These are phyloP conservation scores for Phylloscopus trochiloides DNA, from an alignment of 2,113 vertebrate species.

Conservation along the genomic window DNA sequence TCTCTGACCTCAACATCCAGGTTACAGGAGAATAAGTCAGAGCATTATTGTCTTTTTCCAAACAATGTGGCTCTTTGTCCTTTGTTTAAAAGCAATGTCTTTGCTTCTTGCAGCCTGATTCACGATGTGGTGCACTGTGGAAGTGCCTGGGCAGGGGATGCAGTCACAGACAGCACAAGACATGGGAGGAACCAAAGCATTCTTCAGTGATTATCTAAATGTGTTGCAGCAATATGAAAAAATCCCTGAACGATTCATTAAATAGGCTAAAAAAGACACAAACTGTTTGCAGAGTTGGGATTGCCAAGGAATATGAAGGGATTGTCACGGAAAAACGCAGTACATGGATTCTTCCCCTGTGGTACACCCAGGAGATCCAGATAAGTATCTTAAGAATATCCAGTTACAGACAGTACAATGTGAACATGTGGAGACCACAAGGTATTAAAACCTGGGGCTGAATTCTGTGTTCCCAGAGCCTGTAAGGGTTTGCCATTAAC, in stretches of 20 bases:
- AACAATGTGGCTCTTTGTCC: not conserved
- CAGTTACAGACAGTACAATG: not conserved
- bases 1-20: not conserved
- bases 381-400: not conserved
- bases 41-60: not conserved
- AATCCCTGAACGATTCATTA: constrained; percentile 41
- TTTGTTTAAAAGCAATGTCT: not conserved
- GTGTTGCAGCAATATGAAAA: constrained; percentile 56
- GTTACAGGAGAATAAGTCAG: not conserved
- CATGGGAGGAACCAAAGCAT: constrained; percentile 63
- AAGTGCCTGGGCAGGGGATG: constrained; percentile 13
- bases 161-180: constrained; percentile 26
- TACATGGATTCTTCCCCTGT: not conserved
- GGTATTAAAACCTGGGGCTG: not conserved
- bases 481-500: not conserved
- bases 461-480: not conserved
- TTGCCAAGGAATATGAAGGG: constrained; percentile 33
- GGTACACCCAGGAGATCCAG: not conserved
- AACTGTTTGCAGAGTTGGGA: not conserved
- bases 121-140: not conserved
- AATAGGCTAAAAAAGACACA: constrained; percentile 37
- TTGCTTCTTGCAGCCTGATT: constrained; percentile 15
- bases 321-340: constrained; percentile 5
- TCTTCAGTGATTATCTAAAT: constrained; percentile 64
- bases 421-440: not conserved